These are phyloP conservation scores for Urechis unicinctus DNA, from an alignment of 2,888 invertebrate genomes.

Conservation along the genomic window DNA sequence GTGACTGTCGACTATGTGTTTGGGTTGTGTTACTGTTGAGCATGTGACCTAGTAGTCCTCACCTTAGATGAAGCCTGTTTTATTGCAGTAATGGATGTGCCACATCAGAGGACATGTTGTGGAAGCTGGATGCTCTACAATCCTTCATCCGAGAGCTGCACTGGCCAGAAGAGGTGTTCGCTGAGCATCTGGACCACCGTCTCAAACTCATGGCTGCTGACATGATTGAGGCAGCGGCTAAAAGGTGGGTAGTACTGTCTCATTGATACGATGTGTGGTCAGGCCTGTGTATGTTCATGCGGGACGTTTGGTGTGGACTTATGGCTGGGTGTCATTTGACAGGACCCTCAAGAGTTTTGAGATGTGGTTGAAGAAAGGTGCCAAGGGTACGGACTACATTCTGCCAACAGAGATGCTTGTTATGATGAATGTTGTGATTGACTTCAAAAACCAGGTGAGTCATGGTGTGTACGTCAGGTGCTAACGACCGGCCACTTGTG, in stretches of 20 bases:
- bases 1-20: too few species aligned
- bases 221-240: slow-evolving; percentile 98
- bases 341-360: slow-evolving; percentile 65
- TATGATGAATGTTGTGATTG: slow-evolving; percentile 97
- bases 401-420: slow-evolving; percentile 97
- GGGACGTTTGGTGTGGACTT: too few species aligned
- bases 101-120: slow-evolving; percentile 96
- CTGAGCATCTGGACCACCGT: slow-evolving; percentile 90
- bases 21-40: too few species aligned
- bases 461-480: neutral
- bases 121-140: slow-evolving; percentile 97
- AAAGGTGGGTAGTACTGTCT: slow-evolving; percentile 60
- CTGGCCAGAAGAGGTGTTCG: slow-evolving; percentile 98
- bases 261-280: too few species aligned
- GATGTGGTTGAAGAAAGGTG: slow-evolving; percentile 51
- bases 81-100: slow-evolving; percentile 68
- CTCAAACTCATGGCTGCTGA: slow-evolving; percentile 97
- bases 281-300: too few species aligned
- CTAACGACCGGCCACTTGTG: neutral
- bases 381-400: slow-evolving; percentile 82
- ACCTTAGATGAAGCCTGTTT: neutral
- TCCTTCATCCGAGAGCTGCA: slow-evolving; percentile 95
- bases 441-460: slow-evolving; percentile 54
- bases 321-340: too few species aligned
- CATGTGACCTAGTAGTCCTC: too few species aligned